phyloP scores from a whole-genome alignment of 2,797 vertebrate species.

The Taenioides sp. region DNA sequence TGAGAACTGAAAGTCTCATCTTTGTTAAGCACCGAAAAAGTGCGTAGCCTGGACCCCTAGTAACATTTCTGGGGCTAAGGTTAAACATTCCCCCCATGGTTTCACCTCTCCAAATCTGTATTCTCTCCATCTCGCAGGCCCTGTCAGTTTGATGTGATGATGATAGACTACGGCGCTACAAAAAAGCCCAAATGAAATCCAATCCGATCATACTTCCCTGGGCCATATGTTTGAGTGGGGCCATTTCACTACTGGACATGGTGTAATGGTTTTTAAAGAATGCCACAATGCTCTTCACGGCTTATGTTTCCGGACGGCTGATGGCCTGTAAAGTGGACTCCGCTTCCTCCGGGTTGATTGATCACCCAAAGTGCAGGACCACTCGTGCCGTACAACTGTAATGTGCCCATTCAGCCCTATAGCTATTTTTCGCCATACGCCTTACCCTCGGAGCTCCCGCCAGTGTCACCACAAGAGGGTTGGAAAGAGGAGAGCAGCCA shows the following conservation, averaged over 20 bases:
- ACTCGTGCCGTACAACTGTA: conserved; percentile 43
- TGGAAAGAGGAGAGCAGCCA: conserved; percentile 43
- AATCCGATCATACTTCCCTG: conserved; percentile 35
- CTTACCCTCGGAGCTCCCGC: conserved; percentile 28
- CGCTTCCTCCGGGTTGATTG: conserved; percentile 62
- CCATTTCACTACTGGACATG: conserved; percentile 30
- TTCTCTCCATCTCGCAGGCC: conserved; percentile 30
- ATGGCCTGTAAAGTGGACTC: conserved; percentile 65
- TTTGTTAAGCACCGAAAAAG: too few relatives aligned
- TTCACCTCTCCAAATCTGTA: conserved; percentile 43
- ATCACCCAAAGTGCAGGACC: conserved; percentile 61
- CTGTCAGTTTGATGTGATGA: conserved; percentile 51
- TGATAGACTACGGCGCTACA: conserved; percentile 50
- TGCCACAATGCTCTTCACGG: conserved; percentile 41
- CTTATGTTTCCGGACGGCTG: conserved; percentile 58
- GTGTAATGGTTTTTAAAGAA: conserved; percentile 54
- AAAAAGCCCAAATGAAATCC: conserved; percentile 35
- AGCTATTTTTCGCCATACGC: conserved; percentile 49
- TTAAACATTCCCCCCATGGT: conserved; percentile 23
- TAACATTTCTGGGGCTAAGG: conserved; percentile 29
- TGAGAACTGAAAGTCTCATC: too few relatives aligned
- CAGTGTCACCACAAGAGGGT: conserved; percentile 35
- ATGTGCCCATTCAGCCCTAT: conserved; percentile 45
- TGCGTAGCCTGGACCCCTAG: too few relatives aligned
- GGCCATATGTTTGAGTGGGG: conserved; percentile 29